These are phyloP conservation scores for Cottus gobio DNA, from an alignment of 2,113 vertebrate genomes.

Conservation along the genomic window DNA sequence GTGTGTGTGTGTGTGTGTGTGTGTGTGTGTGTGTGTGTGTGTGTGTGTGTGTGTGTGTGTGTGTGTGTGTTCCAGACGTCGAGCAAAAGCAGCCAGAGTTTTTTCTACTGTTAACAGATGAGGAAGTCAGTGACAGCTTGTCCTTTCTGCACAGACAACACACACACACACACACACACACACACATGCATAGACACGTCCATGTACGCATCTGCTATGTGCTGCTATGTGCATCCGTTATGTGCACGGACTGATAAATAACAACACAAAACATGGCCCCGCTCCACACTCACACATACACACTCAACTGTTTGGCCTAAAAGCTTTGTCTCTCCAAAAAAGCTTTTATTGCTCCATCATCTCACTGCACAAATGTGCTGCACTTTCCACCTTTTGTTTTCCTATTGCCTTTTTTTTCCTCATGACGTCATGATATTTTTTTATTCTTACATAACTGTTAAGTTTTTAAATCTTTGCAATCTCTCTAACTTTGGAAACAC, in stretches of 20 bases:
- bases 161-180: too few species aligned
- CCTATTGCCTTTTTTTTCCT: neutral
- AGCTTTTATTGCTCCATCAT: conserved; percentile 62
- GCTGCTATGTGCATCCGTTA: too few species aligned
- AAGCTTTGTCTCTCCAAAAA: conserved; percentile 53
- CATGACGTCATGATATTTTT: neutral
- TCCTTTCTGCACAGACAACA: too few species aligned
- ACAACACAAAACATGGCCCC: neutral
- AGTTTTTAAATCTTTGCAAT: neutral
- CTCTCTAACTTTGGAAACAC: neutral
- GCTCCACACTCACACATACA: too few species aligned
- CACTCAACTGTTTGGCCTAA: conserved; percentile 46
- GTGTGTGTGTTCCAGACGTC: too few species aligned
- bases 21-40: neutral
- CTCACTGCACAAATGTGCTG: conserved; percentile 57
- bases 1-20: neutral
- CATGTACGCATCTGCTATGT: too few species aligned
- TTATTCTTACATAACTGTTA: neutral
- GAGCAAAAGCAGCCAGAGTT: too few species aligned
- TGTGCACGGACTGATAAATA: neutral
- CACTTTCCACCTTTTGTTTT: conserved; percentile 28
- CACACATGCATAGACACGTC: neutral
- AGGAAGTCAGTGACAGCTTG: too few species aligned
- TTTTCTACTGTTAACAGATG: too few species aligned
- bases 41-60: neutral